Conservation (phyloP, 2,113 vertebrate genomes). For the Barbus barbus region DNA sequence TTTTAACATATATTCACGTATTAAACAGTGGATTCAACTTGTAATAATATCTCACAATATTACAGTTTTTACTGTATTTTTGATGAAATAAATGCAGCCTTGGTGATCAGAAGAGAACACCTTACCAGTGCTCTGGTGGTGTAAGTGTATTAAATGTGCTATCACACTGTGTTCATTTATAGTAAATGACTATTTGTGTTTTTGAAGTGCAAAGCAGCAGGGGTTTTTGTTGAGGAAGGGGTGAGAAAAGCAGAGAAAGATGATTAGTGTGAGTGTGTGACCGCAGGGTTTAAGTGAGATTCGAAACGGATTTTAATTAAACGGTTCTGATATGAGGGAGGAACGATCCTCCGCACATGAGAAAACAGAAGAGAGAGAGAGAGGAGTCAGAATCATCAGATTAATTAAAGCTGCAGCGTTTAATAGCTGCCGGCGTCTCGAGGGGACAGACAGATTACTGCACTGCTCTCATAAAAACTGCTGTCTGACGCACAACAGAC, state of each 20-base stretch:
- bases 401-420: slow-evolving; percentile 43
- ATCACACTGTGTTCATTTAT: not conserved
- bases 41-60: no score
- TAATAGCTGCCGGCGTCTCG: slow-evolving; percentile 27
- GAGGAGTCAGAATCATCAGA: not conserved
- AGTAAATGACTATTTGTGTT: not conserved
- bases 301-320: slow-evolving; percentile 60
- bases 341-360: slow-evolving; percentile 6
- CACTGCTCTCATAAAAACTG: not conserved
- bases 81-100: no score
- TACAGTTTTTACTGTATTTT: no score
- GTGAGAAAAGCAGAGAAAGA: not conserved
- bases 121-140: no score
- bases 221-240: not conserved
- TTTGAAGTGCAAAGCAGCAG: not conserved
- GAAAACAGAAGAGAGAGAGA: not conserved
- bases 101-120: no score
- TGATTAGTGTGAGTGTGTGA: slow-evolving; percentile 35
- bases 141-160: no score
- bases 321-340: slow-evolving; percentile 51
- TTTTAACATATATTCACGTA: not conserved
- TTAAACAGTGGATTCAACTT: no score
- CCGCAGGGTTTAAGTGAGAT: not conserved
- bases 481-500: not conserved
- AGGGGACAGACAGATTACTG: slow-evolving; percentile 4